A percentile compares a stretch with the other conserved stretches of the same genome.
Conservation (phyloP, 2,113 vertebrate genomes). For the Erythrolamprus reginae region DNA sequence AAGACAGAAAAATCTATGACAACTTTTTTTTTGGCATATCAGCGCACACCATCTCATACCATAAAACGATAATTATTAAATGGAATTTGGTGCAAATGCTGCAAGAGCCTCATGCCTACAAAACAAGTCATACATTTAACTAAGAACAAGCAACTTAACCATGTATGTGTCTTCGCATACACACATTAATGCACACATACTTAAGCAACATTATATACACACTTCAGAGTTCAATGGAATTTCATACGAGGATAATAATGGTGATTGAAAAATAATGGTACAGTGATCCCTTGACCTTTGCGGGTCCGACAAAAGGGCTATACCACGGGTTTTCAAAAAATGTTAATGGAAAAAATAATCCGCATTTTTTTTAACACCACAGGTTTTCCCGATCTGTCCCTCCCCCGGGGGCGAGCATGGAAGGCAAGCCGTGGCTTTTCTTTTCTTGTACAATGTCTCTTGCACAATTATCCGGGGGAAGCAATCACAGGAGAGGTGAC, state of each 20-base stretch:
- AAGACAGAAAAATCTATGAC: neutral
- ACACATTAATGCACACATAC: neutral
- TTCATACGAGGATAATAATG: neutral
- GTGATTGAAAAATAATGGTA: neutral
- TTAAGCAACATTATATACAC: neutral
- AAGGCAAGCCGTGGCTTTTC: no score
- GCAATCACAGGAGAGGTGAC: no score
- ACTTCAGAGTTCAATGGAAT: neutral
- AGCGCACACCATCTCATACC: neutral
- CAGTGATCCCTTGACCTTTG: no score
- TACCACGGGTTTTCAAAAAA: no score
- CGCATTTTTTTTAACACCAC: no score
- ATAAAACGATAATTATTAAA: neutral
- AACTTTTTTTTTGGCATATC: neutral
- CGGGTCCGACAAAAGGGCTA: no score
- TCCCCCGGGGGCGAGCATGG: no score
- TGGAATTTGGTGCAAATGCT: neutral
- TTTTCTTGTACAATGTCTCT: no score
- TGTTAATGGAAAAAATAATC: no score
- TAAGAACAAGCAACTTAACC: neutral
- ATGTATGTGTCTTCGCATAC: neutral
- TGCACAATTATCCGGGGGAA: no score
- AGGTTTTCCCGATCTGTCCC: no score
- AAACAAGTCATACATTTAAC: neutral
- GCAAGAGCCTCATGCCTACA: neutral